Base-by-base conservation (phyloP, 64 coral and sea anemone genomes). In the Pachyseris speciosa region DNA sequence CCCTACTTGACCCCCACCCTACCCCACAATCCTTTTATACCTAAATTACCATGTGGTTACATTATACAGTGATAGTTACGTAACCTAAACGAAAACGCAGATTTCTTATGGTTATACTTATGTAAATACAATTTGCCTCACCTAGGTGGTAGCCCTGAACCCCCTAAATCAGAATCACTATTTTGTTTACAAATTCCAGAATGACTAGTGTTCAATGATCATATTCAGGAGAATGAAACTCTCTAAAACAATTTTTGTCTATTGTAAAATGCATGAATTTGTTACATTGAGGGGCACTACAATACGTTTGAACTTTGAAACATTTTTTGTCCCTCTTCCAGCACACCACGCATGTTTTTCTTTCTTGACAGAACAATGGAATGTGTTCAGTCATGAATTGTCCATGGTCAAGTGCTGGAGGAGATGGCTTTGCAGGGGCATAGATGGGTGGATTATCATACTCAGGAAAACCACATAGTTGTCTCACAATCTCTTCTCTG, bases 271-370 rank as follows among this genome's bases (percentile, higher is more conserved):
- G 87, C 67, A 86, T 29, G 26, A 57, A 90, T 22, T 40, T 58
- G 51, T 84, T 31, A 49, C 93, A 94, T 74, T 94, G 87, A 5
- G 79, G 86, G 6, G 93, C 93, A 79, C 55, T 85, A 37, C 92
- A 94, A 61, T 94, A 85, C n/a, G 86, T 40, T 87, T 81, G 69
- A 72, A n/a, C n/a, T n/a, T n/a, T n/a, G n/a, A n/a, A n/a, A n/a
- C n/a, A n/a, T n/a, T n/a, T n/a, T n/a, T n/a, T 85, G 33, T 87
- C 93, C 37, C 64, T 37, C 33, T 63, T 84, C 43, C 86, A 95
- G 25, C 87, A 90, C 20, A 90, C 87, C 10, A 86, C 80, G 70
- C 93, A 85, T 9, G 89, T 84, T 63, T 65, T 84, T 13, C 24
- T 29, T 17, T 27, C 50, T 44, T 91, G 57, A 15, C 73, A 70